phyloP scores from a whole-genome alignment of 37 sponge, comb jelly and placozoan species.

The Diacarnus erythraeanus region DNA sequence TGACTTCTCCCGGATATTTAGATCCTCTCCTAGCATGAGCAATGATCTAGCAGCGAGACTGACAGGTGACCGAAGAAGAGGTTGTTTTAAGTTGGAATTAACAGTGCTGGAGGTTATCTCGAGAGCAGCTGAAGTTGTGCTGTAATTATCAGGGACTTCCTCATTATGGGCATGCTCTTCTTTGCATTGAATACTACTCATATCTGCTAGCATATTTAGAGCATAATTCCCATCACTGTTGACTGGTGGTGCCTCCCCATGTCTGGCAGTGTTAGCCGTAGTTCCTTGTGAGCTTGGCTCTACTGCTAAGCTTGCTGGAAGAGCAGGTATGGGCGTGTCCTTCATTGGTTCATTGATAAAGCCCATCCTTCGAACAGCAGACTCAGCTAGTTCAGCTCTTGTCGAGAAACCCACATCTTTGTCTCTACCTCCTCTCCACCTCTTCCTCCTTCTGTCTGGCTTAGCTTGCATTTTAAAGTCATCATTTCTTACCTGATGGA shows the following conservation, averaged over 20 bases:
- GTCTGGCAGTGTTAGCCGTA: not conserved
- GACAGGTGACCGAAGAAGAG: conserved; percentile 17
- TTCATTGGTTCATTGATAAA: not conserved
- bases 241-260: not conserved
- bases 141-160: not conserved
- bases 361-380: not conserved
- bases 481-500: conserved; percentile 47
- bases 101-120: not conserved
- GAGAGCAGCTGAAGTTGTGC: not conserved
- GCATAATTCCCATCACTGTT: conserved; percentile 20
- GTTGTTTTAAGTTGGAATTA: not conserved
- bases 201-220: conserved; percentile 40
- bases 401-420: not conserved
- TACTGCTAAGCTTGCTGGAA: not conserved
- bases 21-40: conserved; percentile 29
- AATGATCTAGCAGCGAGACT: conserved; percentile 41
- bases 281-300: not conserved
- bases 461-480: conserved; percentile 38
- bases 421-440: conserved; percentile 1
- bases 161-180: not conserved
- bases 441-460: conserved; percentile 12
- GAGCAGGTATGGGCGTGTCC: not conserved
- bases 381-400: not conserved
- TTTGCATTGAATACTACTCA: conserved; percentile 29
- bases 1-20: not conserved